Base-by-base conservation (phyloP, 2,888 invertebrate species). In the Tanytarsus gracilentus region DNA sequence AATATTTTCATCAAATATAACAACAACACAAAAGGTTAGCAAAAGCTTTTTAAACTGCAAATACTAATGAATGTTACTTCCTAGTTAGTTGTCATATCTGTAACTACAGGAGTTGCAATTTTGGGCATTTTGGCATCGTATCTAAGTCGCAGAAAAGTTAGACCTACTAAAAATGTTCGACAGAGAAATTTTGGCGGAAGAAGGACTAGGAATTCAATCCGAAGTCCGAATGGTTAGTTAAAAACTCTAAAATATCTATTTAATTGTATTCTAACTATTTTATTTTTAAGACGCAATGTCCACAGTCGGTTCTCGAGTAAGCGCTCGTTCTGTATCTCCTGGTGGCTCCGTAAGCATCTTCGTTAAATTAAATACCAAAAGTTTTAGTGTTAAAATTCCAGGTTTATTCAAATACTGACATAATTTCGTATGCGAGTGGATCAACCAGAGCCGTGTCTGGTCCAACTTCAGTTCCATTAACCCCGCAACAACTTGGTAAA, bases 401-500 rank as follows among this genome's bases (percentile, higher is more conserved):
- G n/a, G 72, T 77, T 0, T 69, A 79, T 36, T 77, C 77, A 21
- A 78, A 80, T 59, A 83, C 83, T 64, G 86, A 86, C 68, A 78
- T 83, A 8, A 70, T 81, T 40, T 86, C 86, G 0, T 67, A 84
- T 63, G 84, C 84, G 1, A 85, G 85, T 0, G 84, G 84, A 1
- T 85, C 85, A 36, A 77, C 76, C 4, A 79, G 80, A 1, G 77
- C 77, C 2, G 76, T 74, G 4, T 66, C 66, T 23, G 76, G 77
- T 9, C 79, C 78, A 44, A 79, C 79, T 64, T 80, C 82, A 30
- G 77, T 82, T 1, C 82, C 81, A 63, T 77, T 92, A 30, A 87
- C 89, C 3, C 88, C 92, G 1, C 89, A 91, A 69, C 91, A 93
- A 67, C 78, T 93, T 27, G 93, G n/a, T n/a, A n/a, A n/a, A n/a